These are phyloP conservation scores for Coptotermes formosanus DNA, from an alignment of 1,140 invertebrate genomes.

Conservation along the genomic window DNA sequence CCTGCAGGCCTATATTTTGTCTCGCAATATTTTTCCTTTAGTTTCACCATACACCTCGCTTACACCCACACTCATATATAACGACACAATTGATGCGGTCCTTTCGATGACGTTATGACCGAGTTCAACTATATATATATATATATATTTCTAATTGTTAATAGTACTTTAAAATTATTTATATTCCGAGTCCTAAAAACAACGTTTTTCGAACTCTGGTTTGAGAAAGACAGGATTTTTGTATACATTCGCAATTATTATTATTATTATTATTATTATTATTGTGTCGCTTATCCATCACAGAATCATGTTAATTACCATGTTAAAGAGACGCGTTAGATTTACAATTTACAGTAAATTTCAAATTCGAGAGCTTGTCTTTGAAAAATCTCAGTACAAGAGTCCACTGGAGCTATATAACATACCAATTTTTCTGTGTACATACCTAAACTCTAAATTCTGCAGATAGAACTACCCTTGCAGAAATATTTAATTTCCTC, in stretches of 20 bases:
- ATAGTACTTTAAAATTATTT: neutral
- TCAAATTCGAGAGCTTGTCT: neutral
- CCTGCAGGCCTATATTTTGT: too few species aligned
- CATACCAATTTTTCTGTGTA: neutral
- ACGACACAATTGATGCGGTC: too few species aligned
- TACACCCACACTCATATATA: too few species aligned
- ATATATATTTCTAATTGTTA: too few species aligned
- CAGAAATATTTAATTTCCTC: neutral
- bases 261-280: neutral
- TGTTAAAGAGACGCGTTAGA: neutral
- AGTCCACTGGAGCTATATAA: neutral
- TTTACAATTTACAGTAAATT: neutral
- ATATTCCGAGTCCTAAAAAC: neutral
- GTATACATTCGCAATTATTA: neutral
- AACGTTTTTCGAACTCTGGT: neutral
- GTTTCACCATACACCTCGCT: too few species aligned
- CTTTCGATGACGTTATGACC: too few species aligned
- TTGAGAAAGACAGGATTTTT: neutral
- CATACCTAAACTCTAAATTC: neutral
- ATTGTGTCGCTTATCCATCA: neutral
- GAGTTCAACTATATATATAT: too few species aligned
- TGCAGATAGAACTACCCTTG: neutral
- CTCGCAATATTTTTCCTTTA: too few species aligned
- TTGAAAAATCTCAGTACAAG: neutral
- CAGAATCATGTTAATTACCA: neutral